Evolutionary conservation across 1,140 invertebrate genomes (phyloP).

Genomic region (Psix sp.): DNA sequence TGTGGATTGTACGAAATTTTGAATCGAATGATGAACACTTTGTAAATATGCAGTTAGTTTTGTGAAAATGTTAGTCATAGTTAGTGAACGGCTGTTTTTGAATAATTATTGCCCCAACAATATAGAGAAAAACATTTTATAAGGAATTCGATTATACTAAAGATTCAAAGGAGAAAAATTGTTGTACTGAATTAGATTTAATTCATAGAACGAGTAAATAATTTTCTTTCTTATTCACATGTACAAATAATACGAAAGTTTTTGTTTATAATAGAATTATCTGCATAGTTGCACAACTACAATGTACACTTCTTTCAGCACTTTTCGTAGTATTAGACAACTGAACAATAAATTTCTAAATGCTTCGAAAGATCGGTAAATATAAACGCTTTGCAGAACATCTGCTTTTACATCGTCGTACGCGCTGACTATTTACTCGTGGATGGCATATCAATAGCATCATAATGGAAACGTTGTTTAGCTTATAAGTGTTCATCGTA

Average conservation of each 20-base stretch:
- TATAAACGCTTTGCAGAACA: conserved; percentile 60
- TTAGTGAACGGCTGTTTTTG: conserved; percentile 15
- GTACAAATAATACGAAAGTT: no score
- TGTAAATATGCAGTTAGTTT: conserved; percentile 29
- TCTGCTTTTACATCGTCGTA: conserved; percentile 59
- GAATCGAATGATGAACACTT: no score
- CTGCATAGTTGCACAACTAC: no score
- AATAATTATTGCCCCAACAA: conserved; percentile 34
- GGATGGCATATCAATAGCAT: conserved; percentile 62
- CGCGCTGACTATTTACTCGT: conserved; percentile 58
- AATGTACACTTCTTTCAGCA: conserved; percentile 40
- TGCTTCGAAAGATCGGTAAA: conserved; percentile 49
- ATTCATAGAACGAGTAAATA: no score
- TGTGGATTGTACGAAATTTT: no score
- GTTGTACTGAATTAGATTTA: not conserved
- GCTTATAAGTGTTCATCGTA: conserved; percentile 57
- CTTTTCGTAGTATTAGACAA: conserved; percentile 48
- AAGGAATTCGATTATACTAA: not conserved
- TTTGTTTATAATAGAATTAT: no score
- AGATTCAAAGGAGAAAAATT: not conserved
- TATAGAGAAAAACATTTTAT: conserved; percentile 41
- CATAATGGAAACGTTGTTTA: conserved; percentile 61
- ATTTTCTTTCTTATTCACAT: no score
- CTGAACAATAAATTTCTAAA: no score
- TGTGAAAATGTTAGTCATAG: conserved; percentile 10